Evolutionary conservation across 2,113 vertebrate genomes (phyloP).

Genomic region (Pavo muticus): DNA sequence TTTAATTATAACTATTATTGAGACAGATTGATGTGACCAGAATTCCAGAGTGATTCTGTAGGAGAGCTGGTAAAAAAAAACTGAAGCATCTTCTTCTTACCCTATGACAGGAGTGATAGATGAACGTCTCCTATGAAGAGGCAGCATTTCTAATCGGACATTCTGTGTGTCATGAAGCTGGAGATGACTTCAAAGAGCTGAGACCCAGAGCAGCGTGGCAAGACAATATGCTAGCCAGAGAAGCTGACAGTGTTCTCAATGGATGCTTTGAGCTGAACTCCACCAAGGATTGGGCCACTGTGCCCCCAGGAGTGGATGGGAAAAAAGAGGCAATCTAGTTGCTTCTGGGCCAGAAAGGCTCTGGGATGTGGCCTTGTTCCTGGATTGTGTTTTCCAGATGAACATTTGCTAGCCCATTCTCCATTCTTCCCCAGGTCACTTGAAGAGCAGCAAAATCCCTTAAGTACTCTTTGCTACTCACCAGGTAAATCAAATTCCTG

Average conservation of each 20-base stretch:
- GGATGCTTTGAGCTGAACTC: neutral
- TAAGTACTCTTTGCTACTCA: neutral
- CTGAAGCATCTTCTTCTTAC: neutral
- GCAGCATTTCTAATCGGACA: neutral
- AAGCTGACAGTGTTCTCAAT: accelerated
- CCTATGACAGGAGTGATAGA: accelerated
- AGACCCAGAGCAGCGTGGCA: neutral
- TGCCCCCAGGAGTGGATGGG: neutral
- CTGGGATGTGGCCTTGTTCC: neutral
- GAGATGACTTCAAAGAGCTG: neutral
- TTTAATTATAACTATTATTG: neutral
- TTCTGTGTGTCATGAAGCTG: neutral
- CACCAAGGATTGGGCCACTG: neutral
- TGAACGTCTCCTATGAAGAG: neutral
- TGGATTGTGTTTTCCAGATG: neutral
- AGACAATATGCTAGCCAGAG: neutral
- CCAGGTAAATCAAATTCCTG: neutral
- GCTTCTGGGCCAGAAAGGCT: neutral
- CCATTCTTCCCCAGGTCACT: neutral
- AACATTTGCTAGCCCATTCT: neutral
- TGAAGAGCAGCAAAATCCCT: neutral
- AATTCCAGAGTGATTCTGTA: neutral
- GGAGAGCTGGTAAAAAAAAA: neutral
- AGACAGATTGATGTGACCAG: neutral
- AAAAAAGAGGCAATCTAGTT: neutral